These are phyloP conservation scores for Sorex maritimensis DNA, from an alignment of 2,797 vertebrate species.

Conservation along the genomic window DNA sequence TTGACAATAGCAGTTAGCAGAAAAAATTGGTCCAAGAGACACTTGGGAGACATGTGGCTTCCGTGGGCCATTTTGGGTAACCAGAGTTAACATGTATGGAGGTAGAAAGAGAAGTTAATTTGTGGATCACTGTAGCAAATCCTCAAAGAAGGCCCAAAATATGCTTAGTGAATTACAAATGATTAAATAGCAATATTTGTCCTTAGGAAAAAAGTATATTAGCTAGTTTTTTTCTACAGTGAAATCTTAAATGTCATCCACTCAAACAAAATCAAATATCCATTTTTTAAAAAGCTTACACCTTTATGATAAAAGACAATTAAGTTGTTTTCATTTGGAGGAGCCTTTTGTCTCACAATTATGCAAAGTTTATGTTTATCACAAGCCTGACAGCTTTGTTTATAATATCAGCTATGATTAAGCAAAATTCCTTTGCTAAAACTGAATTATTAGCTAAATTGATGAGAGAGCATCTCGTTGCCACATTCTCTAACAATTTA, in stretches of 20 bases:
- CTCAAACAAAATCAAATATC: neutral
- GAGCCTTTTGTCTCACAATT: neutral
- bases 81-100: no score
- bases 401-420: neutral
- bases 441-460: neutral
- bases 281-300: neutral
- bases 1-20: neutral
- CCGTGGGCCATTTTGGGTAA: neutral
- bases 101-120: neutral
- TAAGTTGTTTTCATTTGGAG: neutral
- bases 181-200: neutral
- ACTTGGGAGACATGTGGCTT: neutral
- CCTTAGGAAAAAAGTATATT: neutral
- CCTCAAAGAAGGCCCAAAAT: neutral
- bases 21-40: neutral
- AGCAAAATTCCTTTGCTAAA: constrained; percentile 34
- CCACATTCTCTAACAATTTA: neutral
- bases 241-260: neutral
- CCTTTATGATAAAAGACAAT: constrained; percentile 27
- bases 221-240: constrained; percentile 1
- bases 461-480: neutral
- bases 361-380: neutral
- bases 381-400: neutral
- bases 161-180: neutral
- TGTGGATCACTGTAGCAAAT: neutral